Conservation (phyloP, 2,113 vertebrate genomes). For the Bos javanicus region DNA sequence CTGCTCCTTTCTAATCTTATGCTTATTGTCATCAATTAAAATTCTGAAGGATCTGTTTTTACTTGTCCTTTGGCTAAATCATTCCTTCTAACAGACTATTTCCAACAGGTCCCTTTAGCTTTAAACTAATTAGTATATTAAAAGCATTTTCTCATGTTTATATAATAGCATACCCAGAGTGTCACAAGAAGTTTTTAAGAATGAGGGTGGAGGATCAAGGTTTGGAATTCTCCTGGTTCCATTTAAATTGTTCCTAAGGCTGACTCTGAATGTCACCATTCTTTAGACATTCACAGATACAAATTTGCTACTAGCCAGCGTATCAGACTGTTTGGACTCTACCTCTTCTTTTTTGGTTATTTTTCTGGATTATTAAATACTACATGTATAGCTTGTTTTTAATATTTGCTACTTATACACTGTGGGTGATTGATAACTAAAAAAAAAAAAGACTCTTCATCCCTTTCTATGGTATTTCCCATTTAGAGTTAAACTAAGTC, state of each 20-base stretch:
- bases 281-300: background rate
- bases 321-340: background rate
- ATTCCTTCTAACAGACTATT: background rate
- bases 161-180: background rate
- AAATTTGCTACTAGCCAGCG: background rate
- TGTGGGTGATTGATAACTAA: background rate
- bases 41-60: background rate
- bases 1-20: background rate
- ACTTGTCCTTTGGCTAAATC: background rate
- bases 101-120: background rate
- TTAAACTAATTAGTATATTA: background rate
- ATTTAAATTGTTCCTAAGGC: background rate
- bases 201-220: background rate
- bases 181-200: background rate
- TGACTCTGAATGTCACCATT: background rate
- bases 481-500: slow-evolving; percentile 17
- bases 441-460: background rate
- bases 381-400: background rate
- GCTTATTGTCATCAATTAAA: background rate
- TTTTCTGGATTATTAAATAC: background rate
- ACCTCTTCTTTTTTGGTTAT: background rate
- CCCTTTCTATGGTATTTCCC: background rate
- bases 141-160: background rate
- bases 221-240: background rate
- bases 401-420: background rate